Conservation (phyloP, 2,113 vertebrate genomes). For the Fregata magnificens region DNA sequence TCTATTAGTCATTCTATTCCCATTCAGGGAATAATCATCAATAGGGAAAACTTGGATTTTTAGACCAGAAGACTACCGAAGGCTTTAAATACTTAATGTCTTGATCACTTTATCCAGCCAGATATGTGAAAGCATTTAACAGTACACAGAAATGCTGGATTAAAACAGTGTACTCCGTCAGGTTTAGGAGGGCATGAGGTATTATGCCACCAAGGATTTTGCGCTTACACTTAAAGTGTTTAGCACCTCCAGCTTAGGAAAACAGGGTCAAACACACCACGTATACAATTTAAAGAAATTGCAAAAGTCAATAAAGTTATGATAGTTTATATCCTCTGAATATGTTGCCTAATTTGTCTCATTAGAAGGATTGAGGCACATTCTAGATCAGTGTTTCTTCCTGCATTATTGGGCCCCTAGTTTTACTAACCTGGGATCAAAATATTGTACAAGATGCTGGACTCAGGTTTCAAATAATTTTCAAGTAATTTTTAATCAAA, state of each 20-base stretch:
- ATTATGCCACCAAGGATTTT: background rate
- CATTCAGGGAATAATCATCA: background rate
- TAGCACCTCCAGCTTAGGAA: background rate
- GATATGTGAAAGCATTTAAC: background rate
- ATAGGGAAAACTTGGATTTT: background rate
- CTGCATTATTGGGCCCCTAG: background rate
- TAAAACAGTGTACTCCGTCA: background rate
- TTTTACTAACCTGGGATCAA: background rate
- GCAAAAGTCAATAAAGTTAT: background rate
- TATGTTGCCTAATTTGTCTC: background rate
- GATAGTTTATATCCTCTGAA: background rate
- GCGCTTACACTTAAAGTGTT: background rate
- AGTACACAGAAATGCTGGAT: background rate
- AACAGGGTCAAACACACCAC: background rate
- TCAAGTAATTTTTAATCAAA: background rate
- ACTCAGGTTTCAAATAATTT: background rate
- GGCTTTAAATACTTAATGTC: background rate
- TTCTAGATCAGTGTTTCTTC: background rate
- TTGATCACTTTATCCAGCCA: background rate
- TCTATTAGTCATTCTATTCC: background rate
- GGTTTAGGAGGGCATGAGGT: background rate
- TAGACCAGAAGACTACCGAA: background rate
- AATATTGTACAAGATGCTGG: background rate
- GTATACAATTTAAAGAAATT: background rate
- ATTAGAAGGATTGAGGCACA: accelerated